These are phyloP conservation scores for Calycopis cecrops DNA, from an alignment of 1,140 invertebrate species.

Conservation along the genomic window DNA sequence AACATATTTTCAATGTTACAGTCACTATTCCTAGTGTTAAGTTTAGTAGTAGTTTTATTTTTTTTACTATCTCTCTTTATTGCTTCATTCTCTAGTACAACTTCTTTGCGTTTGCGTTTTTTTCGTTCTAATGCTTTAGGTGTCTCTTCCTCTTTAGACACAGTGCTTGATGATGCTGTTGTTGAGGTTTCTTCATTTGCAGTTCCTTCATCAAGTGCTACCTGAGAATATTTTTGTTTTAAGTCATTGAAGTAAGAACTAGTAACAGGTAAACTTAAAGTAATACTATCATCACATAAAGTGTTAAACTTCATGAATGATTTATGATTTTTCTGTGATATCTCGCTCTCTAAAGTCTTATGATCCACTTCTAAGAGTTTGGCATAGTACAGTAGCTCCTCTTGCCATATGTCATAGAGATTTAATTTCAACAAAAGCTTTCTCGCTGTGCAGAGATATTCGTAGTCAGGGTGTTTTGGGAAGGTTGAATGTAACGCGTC, in stretches of 20 bases:
- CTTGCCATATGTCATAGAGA: constrained; percentile 56
- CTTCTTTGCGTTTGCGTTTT: constrained; percentile 54
- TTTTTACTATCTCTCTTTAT: constrained; percentile 30
- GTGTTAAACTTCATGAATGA: constrained; percentile 54
- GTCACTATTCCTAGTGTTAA: constrained; percentile 8
- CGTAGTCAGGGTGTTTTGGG: constrained; percentile 58
- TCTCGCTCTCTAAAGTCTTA: constrained; percentile 52
- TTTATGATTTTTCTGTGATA: constrained; percentile 36
- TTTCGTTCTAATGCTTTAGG: background rate
- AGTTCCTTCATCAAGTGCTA: constrained; percentile 14
- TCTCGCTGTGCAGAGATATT: constrained; percentile 61
- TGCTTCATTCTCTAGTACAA: constrained; percentile 30
- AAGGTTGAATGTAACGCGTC: constrained; percentile 67
- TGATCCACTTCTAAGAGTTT: constrained; percentile 60
- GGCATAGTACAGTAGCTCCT: constrained; percentile 60
- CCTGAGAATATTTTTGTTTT: constrained; percentile 16
- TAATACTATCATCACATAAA: constrained; percentile 43
- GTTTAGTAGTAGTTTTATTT: constrained; percentile 29
- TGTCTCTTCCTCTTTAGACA: background rate
- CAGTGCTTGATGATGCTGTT: constrained; percentile 15
- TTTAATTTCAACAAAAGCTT: constrained; percentile 51
- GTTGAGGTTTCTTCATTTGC: constrained; percentile 25
- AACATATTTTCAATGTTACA: constrained; percentile 32
- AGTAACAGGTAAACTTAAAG: constrained; percentile 51
- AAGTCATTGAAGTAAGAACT: constrained; percentile 61